These are phyloP conservation scores for Phanerotoma sp. DNA, from an alignment of 2,888 invertebrate species.

Conservation along the genomic window DNA sequence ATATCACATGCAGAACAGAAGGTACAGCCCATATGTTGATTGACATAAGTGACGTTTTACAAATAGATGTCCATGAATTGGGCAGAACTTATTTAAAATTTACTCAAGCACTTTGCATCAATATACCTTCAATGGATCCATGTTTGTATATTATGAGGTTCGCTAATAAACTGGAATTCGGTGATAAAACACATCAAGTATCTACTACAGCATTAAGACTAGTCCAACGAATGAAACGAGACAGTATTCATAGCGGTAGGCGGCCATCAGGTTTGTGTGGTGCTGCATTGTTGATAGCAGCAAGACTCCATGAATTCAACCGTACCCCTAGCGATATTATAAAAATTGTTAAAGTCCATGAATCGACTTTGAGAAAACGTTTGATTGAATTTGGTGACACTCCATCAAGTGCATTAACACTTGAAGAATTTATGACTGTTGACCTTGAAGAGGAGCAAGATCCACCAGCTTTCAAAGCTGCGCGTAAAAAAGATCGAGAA, in stretches of 20 bases:
- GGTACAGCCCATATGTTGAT: slow-evolving; percentile 93
- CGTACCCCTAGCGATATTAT: slow-evolving; percentile 86
- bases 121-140: slow-evolving; percentile 89
- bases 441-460: slow-evolving; percentile 96
- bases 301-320: slow-evolving; percentile 88
- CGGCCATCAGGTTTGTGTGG: slow-evolving; percentile 97
- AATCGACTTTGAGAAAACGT: slow-evolving; percentile 86
- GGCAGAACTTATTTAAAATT: slow-evolving; percentile 90
- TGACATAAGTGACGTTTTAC: slow-evolving; percentile 96
- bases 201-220: slow-evolving; percentile 91
- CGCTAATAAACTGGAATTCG: slow-evolving; percentile 89
- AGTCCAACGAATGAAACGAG: slow-evolving; percentile 96
- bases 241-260: slow-evolving; percentile 95
- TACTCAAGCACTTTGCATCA: slow-evolving; percentile 86
- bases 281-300: slow-evolving; percentile 93
- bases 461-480: slow-evolving; percentile 92
- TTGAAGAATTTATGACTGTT: slow-evolving; percentile 96
- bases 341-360: slow-evolving; percentile 93
- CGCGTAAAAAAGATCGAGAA: slow-evolving; percentile 85
- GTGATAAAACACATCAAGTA: slow-evolving; percentile 90
- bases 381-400: slow-evolving; percentile 96
- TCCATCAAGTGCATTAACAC: slow-evolving; percentile 89
- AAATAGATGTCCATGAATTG: slow-evolving; percentile 94
- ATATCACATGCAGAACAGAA: slow-evolving; percentile 94
- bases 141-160: slow-evolving; percentile 94